phyloP scores from a whole-genome alignment of 2,888 invertebrate species.

The Crioceris asparagi region DNA sequence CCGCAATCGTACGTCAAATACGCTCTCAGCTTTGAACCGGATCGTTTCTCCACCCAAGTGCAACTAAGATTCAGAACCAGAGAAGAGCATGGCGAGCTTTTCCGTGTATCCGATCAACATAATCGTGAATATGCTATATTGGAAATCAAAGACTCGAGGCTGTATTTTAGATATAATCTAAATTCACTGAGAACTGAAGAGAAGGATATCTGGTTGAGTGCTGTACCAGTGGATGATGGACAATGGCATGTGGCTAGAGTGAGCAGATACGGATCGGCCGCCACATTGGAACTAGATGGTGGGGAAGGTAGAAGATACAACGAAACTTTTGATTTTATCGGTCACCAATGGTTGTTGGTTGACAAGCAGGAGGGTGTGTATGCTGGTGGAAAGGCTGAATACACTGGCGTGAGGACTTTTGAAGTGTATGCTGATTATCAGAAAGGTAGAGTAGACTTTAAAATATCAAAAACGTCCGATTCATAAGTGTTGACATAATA shows the following conservation, averaged over 20 bases:
- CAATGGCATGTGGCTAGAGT: constrained; percentile 95
- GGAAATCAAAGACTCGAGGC: constrained; percentile 77
- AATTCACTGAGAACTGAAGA: constrained; percentile 87
- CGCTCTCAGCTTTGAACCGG: constrained; percentile 87
- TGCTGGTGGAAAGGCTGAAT: constrained; percentile 91
- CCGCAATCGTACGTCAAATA: constrained; percentile 95
- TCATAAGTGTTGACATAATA: too few species aligned
- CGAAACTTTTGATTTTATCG: constrained; percentile 81
- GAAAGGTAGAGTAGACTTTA: constrained; percentile 60
- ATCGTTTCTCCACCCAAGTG: constrained; percentile 83
- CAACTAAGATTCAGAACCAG: constrained; percentile 89
- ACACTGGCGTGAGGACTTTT: constrained; percentile 86
- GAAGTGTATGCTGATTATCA: constrained; percentile 92
- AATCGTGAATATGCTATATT: constrained; percentile 89
- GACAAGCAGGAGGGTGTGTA: constrained; percentile 93
- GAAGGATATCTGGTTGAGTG: constrained; percentile 79
- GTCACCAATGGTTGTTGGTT: constrained; percentile 85
- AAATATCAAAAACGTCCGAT: too few species aligned
- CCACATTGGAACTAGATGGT: constrained; percentile 85
- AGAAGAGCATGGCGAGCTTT: constrained; percentile 86
- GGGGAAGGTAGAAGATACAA: constrained; percentile 91
- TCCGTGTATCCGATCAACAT: constrained; percentile 88
- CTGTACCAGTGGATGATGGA: constrained; percentile 86
- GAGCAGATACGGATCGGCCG: constrained; percentile 84
- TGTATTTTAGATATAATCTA: constrained; percentile 87